These are phyloP conservation scores for Venturia canescens DNA, from an alignment of 1,140 invertebrate genomes.

Conservation along the genomic window DNA sequence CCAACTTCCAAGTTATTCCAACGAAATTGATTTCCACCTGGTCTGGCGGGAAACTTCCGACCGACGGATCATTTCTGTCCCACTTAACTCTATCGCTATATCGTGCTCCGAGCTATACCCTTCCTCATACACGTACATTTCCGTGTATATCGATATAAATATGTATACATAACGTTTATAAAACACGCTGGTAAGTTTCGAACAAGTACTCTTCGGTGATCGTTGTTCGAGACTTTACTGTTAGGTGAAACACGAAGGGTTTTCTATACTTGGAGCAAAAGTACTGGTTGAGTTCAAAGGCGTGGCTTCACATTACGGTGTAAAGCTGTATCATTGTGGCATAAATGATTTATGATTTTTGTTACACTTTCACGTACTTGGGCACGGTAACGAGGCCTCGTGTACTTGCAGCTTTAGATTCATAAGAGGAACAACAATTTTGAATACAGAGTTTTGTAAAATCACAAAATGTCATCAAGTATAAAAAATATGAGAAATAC, in stretches of 20 bases:
- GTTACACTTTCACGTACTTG: too few species aligned
- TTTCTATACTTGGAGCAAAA: not conserved
- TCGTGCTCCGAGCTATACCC: not conserved
- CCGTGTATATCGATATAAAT: not conserved
- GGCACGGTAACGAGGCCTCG: too few species aligned
- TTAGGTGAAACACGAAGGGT: not conserved
- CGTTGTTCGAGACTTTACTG: constrained; percentile 19
- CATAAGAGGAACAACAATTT: too few species aligned
- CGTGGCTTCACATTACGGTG: not conserved
- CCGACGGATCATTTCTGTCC: constrained; percentile 19
- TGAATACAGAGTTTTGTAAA: too few species aligned
- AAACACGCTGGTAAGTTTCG: constrained; percentile 19
- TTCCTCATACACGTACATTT: not conserved
- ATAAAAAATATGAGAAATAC: too few species aligned
- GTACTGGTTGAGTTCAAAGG: not conserved
- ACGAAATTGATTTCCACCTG: constrained; percentile 42
- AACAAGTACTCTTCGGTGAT: constrained; percentile 20
- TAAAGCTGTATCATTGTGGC: too few species aligned
- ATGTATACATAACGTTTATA: not conserved
- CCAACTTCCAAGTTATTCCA: constrained; percentile 26
- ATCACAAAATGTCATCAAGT: too few species aligned
- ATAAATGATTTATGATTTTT: too few species aligned
- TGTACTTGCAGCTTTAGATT: too few species aligned
- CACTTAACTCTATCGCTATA: not conserved
- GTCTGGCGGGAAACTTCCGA: constrained; percentile 35